Percentiles rank a stretch among this genome's conserved stretches.
Conservation (phyloP, 2,888 invertebrate genomes). For the Zeuzera pyrina region DNA sequence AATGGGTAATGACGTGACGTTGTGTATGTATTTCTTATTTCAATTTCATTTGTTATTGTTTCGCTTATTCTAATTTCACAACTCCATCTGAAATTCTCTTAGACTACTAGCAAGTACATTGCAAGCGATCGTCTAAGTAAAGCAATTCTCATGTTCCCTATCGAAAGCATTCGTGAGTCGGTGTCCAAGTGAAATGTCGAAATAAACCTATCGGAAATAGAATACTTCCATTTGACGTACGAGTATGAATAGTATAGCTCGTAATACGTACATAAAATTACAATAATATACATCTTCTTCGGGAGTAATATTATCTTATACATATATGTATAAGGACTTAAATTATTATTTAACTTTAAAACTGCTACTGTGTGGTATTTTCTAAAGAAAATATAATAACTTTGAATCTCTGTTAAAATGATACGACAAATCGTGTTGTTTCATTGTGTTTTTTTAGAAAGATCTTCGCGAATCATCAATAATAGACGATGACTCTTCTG, state of each 20-base stretch:
- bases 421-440: conserved; percentile 9
- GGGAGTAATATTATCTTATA: too few species aligned
- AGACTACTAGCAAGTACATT: conserved; percentile 31
- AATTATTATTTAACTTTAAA: too few species aligned
- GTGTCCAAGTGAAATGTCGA: conserved; percentile 32
- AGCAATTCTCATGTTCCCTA: conserved; percentile 60
- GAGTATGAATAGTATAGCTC: too few species aligned
- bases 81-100: conserved; percentile 23
- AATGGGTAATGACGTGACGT: too few species aligned
- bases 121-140: conserved; percentile 53
- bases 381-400: conserved; percentile 10
- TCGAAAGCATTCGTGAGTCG: conserved; percentile 50
- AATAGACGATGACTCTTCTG: conserved; percentile 42
- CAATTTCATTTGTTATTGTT: conserved; percentile 1
- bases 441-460: conserved; percentile 21
- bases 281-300: too few species aligned
- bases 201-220: conserved; percentile 33
- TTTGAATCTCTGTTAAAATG: too few species aligned
- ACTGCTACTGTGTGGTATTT: too few species aligned
- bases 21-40: too few species aligned
- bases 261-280: too few species aligned
- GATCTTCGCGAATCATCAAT: conserved; percentile 30
- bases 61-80: conserved; percentile 10
- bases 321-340: too few species aligned
- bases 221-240: background rate